These are phyloP conservation scores for Arion vulgaris DNA, from an alignment of 1,140 invertebrate species.

Conservation along the genomic window DNA sequence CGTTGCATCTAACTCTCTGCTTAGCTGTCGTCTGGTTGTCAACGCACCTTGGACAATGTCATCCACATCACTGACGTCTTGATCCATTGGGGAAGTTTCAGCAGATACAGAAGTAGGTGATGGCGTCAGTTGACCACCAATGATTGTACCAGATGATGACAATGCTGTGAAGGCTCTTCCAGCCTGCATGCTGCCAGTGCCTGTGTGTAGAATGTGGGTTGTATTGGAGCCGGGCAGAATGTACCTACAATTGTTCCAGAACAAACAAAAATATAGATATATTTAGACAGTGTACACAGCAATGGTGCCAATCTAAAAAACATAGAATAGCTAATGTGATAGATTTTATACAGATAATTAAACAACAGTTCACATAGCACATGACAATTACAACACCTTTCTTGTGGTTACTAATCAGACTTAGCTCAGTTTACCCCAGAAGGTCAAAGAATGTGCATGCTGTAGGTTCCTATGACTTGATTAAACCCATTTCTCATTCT, in stretches of 20 bases:
- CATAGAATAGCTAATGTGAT: too few species aligned
- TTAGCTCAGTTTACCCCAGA: too few species aligned
- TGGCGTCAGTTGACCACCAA: conserved; percentile 38
- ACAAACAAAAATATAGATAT: not conserved
- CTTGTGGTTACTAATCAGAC: too few species aligned
- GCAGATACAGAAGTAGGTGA: not conserved
- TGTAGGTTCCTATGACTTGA: too few species aligned
- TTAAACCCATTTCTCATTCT: too few species aligned
- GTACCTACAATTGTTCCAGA: conserved; percentile 22
- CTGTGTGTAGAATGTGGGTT: conserved; percentile 28
- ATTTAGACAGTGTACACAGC: too few species aligned
- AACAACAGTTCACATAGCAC: too few species aligned
- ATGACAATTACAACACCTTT: too few species aligned
- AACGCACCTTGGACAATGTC: not conserved
- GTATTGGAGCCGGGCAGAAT: conserved; percentile 34
- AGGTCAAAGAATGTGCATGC: too few species aligned
- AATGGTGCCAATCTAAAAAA: too few species aligned
- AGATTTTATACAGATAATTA: too few species aligned
- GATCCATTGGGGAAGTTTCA: conserved; percentile 22
- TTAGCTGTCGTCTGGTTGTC: not conserved
- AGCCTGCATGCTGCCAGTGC: not conserved
- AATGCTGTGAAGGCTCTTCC: conserved; percentile 33
- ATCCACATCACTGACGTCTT: not conserved
- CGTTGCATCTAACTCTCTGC: conserved; percentile 4
- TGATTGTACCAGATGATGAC: conserved; percentile 36